These are phyloP conservation scores for Sula dactylatra DNA, from an alignment of 2,113 vertebrate species.

Conservation along the genomic window DNA sequence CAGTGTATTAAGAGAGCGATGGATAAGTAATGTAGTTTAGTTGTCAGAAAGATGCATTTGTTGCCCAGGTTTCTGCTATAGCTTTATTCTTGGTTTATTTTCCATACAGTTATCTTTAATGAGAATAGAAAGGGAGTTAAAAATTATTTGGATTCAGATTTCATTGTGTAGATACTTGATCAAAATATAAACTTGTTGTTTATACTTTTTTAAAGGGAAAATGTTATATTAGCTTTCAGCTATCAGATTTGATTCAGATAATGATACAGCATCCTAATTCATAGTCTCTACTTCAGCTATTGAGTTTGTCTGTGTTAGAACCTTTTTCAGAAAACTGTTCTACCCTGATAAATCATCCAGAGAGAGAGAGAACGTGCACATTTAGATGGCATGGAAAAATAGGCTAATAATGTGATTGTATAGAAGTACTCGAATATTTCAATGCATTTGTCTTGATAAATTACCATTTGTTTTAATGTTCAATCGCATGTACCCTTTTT, in stretches of 20 bases:
- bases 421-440: neutral
- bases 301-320: neutral
- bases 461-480: neutral
- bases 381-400: neutral
- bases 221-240: slow-evolving; percentile 14
- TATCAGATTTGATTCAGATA: slow-evolving; percentile 41
- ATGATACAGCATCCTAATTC: slow-evolving; percentile 39
- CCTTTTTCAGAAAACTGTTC: neutral
- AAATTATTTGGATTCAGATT: slow-evolving; percentile 38
- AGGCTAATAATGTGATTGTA: slow-evolving; percentile 13
- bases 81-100: slow-evolving; percentile 36
- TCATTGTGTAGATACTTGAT: slow-evolving; percentile 40
- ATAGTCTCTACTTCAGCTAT: neutral
- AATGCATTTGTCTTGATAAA: neutral
- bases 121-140: slow-evolving; percentile 30
- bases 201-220: neutral
- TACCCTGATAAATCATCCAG: slow-evolving; percentile 15
- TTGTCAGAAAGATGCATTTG: slow-evolving; percentile 4
- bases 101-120: slow-evolving; percentile 9
- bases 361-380: neutral
- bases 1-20: neutral
- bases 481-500: neutral
- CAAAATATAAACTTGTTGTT: slow-evolving; percentile 31
- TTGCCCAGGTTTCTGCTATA: neutral
- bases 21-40: neutral